Percentiles rank a stretch among this genome's conserved stretches.
Evolutionary conservation across 2,113 vertebrate genomes (phyloP).

Genomic region (Dipodomys stephensi): DNA sequence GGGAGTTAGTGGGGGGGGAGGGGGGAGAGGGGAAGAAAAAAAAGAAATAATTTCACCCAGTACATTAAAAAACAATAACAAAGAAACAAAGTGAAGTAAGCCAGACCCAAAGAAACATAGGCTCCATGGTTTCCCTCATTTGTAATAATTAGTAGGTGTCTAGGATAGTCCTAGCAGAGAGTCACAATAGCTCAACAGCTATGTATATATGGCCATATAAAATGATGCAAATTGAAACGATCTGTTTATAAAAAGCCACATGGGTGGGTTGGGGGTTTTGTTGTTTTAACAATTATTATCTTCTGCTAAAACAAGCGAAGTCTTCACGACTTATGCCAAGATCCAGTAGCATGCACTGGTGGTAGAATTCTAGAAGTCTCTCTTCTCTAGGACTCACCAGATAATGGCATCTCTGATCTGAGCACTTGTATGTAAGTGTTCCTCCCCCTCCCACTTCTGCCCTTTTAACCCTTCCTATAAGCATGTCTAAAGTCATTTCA

Average conservation of each 20-base stretch:
- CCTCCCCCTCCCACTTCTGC: background rate
- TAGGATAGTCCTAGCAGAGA: too few species aligned
- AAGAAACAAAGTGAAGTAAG: too few species aligned
- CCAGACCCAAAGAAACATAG: too few species aligned
- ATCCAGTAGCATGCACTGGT: background rate
- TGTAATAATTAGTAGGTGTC: too few species aligned
- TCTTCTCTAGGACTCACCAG: background rate
- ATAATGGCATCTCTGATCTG: rapidly evolving
- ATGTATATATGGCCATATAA: too few species aligned
- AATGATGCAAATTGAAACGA: background rate
- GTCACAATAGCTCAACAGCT: too few species aligned
- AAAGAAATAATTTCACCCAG: too few species aligned
- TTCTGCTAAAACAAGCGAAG: background rate
- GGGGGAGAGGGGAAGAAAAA: rapidly evolving
- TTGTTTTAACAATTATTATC: background rate
- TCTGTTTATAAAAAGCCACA: background rate
- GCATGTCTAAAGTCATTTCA: background rate
- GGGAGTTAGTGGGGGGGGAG: too few species aligned
- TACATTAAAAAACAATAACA: too few species aligned
- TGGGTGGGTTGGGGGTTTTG: background rate
- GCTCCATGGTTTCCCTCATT: too few species aligned
- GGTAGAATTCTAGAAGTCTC: background rate
- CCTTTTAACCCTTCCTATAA: slow-evolving; percentile 45
- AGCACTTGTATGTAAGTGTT: too few species aligned
- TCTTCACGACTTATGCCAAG: background rate